Base-by-base conservation (phyloP, 2,797 vertebrate species). In the Varecia variegata region DNA sequence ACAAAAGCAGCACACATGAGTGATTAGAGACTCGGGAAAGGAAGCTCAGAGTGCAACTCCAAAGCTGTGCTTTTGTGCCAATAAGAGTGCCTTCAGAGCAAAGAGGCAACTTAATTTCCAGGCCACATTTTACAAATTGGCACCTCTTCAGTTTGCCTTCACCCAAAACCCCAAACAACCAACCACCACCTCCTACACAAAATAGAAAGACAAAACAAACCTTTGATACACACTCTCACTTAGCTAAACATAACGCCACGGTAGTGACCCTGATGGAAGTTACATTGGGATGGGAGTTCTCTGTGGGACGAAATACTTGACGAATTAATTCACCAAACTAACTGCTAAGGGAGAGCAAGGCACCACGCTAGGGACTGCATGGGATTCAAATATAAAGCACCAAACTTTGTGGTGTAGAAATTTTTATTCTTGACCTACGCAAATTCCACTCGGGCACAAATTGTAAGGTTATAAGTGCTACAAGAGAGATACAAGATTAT, bases 21-120 rank as follows among this genome's bases (percentile, higher is more conserved):
- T 47, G 65, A 92, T 95, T 62, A 94, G 60, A 86, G 70, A 47
- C 47, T 1, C 5, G 13, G 88, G 93, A 77, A 84, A 91, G 71
- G 45, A 45, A 79, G 87, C 70, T 62, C 32, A 27, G n/a, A 81
- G 40, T 35, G 35, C 38, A 40, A 13, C 21, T 38, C 45, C 35
- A 62, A 73, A 82, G 73, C 68, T 52, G 50, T 60, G 82, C 32
- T 76, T 79, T 70, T 40, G 77, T 73, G 35, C 85, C 82, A 20
- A 20, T 20, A 17, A 95, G 40, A 58, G 62, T 0, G 0, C 68
- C 21, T 43, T 50, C 40, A 18, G 92, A 92, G 52, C 45, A 54
- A 32, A 0, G 14, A 68, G 56, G 54, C 27, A 30, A 62, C 73
- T 54, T 56, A 18, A 77, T 85, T 94, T 93, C n/a, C 77, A 86